Base-by-base conservation (phyloP, 2,888 invertebrate species). In the Autographa pulchrina region DNA sequence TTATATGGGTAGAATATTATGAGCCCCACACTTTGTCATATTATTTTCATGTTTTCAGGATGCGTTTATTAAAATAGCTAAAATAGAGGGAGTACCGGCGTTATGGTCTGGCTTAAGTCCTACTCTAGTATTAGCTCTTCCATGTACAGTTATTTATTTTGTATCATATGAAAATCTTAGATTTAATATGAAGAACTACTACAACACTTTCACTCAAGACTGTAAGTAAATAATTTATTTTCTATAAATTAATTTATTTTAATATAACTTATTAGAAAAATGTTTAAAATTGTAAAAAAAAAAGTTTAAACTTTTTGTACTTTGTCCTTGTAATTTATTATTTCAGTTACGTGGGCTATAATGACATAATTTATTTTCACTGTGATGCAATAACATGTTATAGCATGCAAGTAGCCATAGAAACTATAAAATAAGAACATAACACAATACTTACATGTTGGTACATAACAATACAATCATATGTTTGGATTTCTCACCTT, bases 101-200 rank as follows among this genome's bases (percentile, higher is more conserved):
- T 93, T 99, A 48, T 99, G 99, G 99, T 99, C 99, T 88, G 99
- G 99, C 0, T 96, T 99, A 58, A 98, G 99, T 84, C 99, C 99
- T 0, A 99, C 99, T 5, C 96, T 99, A 89, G 97, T 99, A 16
- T 97, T 99, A 92, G 99, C 99, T 16, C 96, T 99, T 73, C 99
- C 99, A 60, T 98, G 99, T 63, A 99, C 99, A 43, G 98, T 99
- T 69, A 97, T 99, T 77, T 99, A 99, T 93, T 99, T 99, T 96
- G 99, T 99, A 13, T 96, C 98, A 18, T 99, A 99, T 92, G 99
- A 99, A 93, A 98, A 99, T 91, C 95, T 99, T 62, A 96, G 98
- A 86, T 96, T 96, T 78, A 96, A 94, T 85, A 92, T 97, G 82
- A 97, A 97, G 90, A 97, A 96, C 75, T 75, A 89, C 4, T 96